Evolutionary conservation across 35 echinoderm and acorn worm species (phyloP), one percentile per base, ranked within the genome.

Genomic region (Apostichopus parvimensis): DNA sequence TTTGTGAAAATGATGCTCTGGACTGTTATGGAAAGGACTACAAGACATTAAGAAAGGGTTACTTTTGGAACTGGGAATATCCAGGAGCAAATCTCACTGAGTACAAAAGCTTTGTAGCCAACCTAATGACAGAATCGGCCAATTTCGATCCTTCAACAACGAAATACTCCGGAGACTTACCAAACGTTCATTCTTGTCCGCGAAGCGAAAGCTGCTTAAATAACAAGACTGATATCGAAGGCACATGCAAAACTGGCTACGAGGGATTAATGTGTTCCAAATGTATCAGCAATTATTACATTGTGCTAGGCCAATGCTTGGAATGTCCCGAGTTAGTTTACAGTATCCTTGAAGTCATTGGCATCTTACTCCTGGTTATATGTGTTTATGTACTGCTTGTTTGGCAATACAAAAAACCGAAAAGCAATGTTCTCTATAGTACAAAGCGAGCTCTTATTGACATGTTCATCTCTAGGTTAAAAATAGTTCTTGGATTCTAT

Each of bases 401-500:
- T 13, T 10, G 18, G 18, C 79, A 75, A 22, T 18, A 18, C 6
- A 75, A 55, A 18, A 55, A 54, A 13, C 13, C 56, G 55, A 82
- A 10, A 53, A 82, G 6, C n/a, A 4, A 82, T 0, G 26, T 3
- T 25, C 11, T 15, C 11, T 1, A 82, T 55, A 0, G 57, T n/a
- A 45, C 34, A 45, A 59, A 6, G 8, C 15, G 81, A 84, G 17
- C 81, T 5, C 6, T 58, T 58, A n/a, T 84, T 84, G 81, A 84
- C 57, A 52, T 84, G 6, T 6, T 84, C 5, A 84, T 58, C 7
- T 56, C 81, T 5, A 53, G 81, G 7, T 17, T 53, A 4, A 84
- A 84, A 22, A 84, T 84, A 21, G 53, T 54, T 4, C 54, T 84
- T 24, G 81, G 81, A 21, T 84, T 84, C 57, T 84, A 84, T 59